Base-by-base conservation (phyloP, 1,140 invertebrate genomes). In the Lerema accius region DNA sequence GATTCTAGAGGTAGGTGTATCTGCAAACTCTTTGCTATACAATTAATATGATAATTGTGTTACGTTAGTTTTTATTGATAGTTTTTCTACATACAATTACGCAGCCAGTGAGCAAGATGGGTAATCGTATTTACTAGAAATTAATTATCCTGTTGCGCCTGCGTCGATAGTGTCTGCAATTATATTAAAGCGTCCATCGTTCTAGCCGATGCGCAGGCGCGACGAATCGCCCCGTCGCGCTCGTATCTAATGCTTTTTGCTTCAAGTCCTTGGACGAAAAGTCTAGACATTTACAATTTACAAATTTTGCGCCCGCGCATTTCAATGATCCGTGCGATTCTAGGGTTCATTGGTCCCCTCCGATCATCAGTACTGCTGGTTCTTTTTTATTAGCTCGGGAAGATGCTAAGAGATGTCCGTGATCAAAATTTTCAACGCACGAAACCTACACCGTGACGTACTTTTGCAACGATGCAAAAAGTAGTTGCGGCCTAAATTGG, bases 201-300 rank as follows among this genome's bases (percentile, higher is more conserved):
- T 37, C 59, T 51, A 46, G 50, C 13, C 60, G 61, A 58, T 69
- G 60, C 61, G 74, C 73, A 82, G 78, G 85, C 80, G 85, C 78
- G 67, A 64, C 78, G 68, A 82, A 82, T 86, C 72, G 59, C 28
- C 72, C 63, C 58, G 71, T 76, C 71, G 68, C 72, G 63, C 63
- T 67, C 48, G 67, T 53, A 73, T 83, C 78, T 72, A 76, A 69
- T 69, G 65, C 67, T 74, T 82, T 78, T 76, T 75, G 73, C 66
- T 49, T 46, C 9, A 10, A 79, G 84, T 81, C 85, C 81, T 89
- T 89, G 81, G 82, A 82, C 73, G 71, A 87, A 78, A 85, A 84
- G 84, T 88, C 84, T 89, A 87, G 84, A 86, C 82, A 71, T 49
- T 84, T 87, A 75, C 82, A 80, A 89, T 87, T 89, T 89, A 83